A percentile compares a stretch with the other conserved stretches of the same genome.
Conservation (phyloP, 2,113 vertebrate genomes). For the Triplophysa dalaica region DNA sequence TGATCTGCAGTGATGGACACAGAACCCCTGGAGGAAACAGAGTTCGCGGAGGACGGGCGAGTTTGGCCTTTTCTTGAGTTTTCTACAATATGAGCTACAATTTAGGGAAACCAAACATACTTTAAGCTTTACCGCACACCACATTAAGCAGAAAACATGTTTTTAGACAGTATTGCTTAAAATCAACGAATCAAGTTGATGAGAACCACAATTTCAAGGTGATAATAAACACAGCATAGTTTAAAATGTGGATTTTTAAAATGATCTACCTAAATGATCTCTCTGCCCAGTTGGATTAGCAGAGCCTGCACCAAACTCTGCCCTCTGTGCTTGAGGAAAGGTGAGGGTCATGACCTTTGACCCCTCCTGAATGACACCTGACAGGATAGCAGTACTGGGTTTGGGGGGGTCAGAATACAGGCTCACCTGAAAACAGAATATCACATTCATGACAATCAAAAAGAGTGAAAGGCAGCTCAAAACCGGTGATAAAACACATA, state of each 20-base stretch:
- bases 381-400: slow-evolving; percentile 66
- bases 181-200: background rate
- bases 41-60: slow-evolving; percentile 41
- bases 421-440: slow-evolving; percentile 75
- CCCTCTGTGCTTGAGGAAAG: slow-evolving; percentile 75
- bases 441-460: background rate
- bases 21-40: slow-evolving; percentile 32
- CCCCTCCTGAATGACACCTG: slow-evolving; percentile 59
- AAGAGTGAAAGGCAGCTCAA: too few species aligned
- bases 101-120: background rate
- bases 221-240: background rate
- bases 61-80: slow-evolving; percentile 41
- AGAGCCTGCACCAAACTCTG: slow-evolving; percentile 44
- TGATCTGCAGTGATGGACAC: slow-evolving; percentile 37
- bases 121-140: background rate
- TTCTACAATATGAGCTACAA: slow-evolving; percentile 5
- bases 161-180: background rate
- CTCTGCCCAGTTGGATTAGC: background rate
- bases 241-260: too few species aligned
- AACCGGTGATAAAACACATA: too few species aligned
- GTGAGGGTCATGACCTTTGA: slow-evolving; percentile 76
- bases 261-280: slow-evolving; percentile 59
- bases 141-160: background rate
- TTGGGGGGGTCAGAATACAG: slow-evolving; percentile 77
- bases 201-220: too few species aligned